Conservation (phyloP, 2,113 vertebrate species). For the Lutjanus erythropterus region DNA sequence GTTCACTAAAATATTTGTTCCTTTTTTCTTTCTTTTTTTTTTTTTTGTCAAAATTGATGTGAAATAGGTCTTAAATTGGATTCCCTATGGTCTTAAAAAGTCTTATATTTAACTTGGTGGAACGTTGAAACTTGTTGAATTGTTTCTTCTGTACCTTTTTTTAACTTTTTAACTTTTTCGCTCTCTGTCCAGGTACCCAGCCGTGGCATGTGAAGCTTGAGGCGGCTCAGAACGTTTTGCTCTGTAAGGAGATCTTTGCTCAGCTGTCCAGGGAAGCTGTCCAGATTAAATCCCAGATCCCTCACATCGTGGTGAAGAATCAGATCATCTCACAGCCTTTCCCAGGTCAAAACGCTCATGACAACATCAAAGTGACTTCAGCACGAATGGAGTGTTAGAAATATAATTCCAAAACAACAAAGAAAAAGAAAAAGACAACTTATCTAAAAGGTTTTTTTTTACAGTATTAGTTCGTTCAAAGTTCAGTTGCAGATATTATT, state of each 20-base stretch:
- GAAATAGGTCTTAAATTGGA: no score
- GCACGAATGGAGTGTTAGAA: neutral
- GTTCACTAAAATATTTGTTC: no score
- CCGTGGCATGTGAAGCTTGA: slow-evolving; percentile 96
- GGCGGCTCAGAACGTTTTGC: slow-evolving; percentile 94
- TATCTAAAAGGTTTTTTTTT: neutral
- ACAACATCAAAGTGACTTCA: neutral
- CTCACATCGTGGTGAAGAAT: slow-evolving; percentile 99
- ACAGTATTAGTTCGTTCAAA: neutral
- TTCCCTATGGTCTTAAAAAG: no score
- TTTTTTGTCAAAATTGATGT: no score
- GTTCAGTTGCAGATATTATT: neutral
- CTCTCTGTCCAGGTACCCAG: slow-evolving; percentile 86
- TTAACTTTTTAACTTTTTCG: no score
- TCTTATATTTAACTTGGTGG: no score
- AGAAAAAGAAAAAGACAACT: neutral
- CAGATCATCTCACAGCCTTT: slow-evolving; percentile 99
- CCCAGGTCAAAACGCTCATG: slow-evolving; percentile 86
- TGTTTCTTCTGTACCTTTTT: neutral
- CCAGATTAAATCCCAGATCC: slow-evolving; percentile 98
- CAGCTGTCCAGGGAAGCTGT: slow-evolving; percentile 98
- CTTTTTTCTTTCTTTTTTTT: no score
- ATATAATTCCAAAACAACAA: neutral
- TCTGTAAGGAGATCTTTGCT: slow-evolving; percentile 99
- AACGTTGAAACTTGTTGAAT: no score